phyloP scores from a whole-genome alignment of 2,797 vertebrate genomes.

The Pseudochromis fuscus region DNA sequence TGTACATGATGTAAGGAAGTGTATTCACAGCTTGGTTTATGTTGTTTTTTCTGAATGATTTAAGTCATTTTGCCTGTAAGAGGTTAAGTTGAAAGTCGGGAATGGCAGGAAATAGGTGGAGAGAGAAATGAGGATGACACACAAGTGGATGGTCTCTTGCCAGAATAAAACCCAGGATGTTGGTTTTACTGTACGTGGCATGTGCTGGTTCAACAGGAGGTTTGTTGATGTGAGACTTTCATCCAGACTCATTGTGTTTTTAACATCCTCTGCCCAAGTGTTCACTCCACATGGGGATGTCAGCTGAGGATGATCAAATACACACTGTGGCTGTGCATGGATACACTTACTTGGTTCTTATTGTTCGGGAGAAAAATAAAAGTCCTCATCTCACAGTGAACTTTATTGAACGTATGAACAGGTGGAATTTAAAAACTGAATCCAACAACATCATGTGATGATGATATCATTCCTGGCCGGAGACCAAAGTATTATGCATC shows the following conservation, averaged over 20 bases:
- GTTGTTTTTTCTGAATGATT: background rate
- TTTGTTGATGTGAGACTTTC: conserved; percentile 25
- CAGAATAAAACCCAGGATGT: conserved; percentile 46
- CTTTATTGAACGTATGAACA: background rate
- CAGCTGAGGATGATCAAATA: background rate
- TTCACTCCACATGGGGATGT: conserved; percentile 4
- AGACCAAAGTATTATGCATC: background rate
- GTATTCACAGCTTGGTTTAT: background rate
- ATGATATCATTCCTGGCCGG: conserved; percentile 10
- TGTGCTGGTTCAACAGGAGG: conserved; percentile 26
- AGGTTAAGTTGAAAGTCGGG: background rate
- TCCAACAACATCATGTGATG: background rate
- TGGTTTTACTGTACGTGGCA: conserved; percentile 20
- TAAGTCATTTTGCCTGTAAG: background rate
- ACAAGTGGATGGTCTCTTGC: background rate
- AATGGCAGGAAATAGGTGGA: conserved; percentile 8
- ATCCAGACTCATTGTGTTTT: conserved; percentile 9
- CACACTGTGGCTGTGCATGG: background rate
- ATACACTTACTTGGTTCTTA: background rate
- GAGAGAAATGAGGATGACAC: background rate
- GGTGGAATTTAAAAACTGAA: background rate
- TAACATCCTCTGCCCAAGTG: background rate
- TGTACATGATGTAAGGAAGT: background rate
- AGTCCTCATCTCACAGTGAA: background rate
- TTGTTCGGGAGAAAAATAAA: background rate